These are phyloP conservation scores for Myotis brandtii DNA, from an alignment of 2,113 vertebrate species.

Conservation along the genomic window DNA sequence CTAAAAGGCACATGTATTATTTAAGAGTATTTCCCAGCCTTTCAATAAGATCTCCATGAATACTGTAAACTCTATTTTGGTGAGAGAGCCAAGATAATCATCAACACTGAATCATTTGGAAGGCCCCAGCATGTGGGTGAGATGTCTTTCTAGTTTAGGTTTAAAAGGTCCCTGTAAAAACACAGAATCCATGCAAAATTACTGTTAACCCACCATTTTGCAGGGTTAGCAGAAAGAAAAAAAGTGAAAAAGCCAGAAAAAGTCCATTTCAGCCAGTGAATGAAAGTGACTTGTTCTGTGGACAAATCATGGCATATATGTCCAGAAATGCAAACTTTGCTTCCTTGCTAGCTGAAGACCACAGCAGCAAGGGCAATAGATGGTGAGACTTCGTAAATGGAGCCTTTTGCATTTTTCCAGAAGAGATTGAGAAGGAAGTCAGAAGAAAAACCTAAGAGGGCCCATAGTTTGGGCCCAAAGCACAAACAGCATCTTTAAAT, in stretches of 20 bases:
- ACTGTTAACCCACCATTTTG: neutral
- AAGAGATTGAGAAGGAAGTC: neutral
- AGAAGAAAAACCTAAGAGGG: neutral
- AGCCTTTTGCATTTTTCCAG: neutral
- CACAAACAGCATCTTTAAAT: neutral
- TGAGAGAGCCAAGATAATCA: neutral
- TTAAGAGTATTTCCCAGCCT: neutral
- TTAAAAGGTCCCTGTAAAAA: neutral
- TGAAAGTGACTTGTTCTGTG: neutral
- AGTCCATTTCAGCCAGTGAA: neutral
- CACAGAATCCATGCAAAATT: neutral
- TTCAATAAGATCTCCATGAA: neutral
- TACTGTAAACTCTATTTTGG: neutral
- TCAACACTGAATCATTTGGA: neutral
- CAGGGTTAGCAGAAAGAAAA: neutral
- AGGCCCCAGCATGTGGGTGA: neutral
- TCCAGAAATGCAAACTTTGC: neutral
- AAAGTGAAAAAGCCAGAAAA: neutral
- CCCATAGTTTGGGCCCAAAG: neutral
- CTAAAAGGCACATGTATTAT: neutral
- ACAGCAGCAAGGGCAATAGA: neutral
- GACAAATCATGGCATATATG: fast-evolving
- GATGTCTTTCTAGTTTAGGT: neutral
- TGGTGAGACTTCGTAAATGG: neutral
- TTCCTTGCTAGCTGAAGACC: neutral